phyloP scores from a whole-genome alignment of 2,888 invertebrate species.

The Ephialtes manifestator region DNA sequence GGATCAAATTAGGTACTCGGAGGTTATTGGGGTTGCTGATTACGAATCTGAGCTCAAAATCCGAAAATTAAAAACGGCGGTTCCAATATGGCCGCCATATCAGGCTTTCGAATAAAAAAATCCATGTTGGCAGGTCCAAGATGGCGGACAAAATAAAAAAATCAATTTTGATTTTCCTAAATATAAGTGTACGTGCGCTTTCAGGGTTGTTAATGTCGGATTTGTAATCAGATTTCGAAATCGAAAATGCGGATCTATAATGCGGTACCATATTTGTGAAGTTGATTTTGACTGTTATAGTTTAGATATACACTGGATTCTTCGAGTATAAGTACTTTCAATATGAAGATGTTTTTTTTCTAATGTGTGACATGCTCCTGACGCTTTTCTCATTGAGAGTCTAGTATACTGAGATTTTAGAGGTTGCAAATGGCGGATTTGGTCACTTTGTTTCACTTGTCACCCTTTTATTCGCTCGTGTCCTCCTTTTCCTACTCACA shows the following conservation, averaged over 20 bases:
- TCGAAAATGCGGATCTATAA: constrained; percentile 3
- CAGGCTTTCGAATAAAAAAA: background rate
- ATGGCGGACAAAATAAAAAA: background rate
- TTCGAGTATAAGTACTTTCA: background rate
- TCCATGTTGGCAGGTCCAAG: background rate
- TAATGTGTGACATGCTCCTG: constrained; percentile 7
- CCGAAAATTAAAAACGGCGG: too few species aligned
- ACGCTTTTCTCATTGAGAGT: constrained; percentile 5
- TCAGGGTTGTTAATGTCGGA: background rate
- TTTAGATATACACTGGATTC: background rate
- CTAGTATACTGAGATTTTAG: constrained; percentile 3
- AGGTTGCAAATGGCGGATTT: background rate
- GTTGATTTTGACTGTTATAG: background rate
- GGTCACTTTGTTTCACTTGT: background rate
- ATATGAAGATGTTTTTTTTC: constrained; percentile 10
- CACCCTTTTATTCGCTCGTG: constrained; percentile 6
- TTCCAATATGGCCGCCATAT: background rate
- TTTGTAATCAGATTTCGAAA: constrained; percentile 3
- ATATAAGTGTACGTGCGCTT: background rate
- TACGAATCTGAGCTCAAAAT: too few species aligned
- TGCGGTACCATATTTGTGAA: background rate
- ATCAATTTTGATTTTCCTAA: background rate
- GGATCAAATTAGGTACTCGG: background rate
- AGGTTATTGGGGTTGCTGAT: too few species aligned
- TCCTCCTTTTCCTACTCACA: background rate